A percentile compares a stretch with the other conserved stretches of the same genome.
These are phyloP conservation scores for Bettongia penicillata DNA, from an alignment of 2,113 vertebrate species.

Conservation along the genomic window DNA sequence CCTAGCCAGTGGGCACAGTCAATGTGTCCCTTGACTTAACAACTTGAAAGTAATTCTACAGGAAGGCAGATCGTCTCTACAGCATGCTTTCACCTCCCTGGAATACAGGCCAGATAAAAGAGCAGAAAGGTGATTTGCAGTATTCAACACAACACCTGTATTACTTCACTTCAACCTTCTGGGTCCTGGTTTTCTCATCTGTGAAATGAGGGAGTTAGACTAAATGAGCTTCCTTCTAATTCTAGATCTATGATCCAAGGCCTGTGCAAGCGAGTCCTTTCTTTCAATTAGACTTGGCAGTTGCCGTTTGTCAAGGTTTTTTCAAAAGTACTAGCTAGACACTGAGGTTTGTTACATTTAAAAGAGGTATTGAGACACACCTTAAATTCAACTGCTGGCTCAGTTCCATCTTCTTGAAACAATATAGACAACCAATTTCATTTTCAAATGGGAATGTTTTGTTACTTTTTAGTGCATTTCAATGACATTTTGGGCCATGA, in stretches of 20 bases:
- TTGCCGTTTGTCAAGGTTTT: neutral
- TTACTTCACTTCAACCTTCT: neutral
- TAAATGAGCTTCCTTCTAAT: neutral
- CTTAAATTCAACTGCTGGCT: neutral
- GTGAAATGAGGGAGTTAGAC: neutral
- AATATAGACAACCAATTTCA: neutral
- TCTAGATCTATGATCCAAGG: neutral
- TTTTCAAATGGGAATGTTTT: neutral
- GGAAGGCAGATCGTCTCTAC: neutral
- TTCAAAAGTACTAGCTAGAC: neutral
- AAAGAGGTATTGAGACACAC: neutral
- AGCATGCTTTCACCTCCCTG: neutral
- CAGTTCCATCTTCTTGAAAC: neutral
- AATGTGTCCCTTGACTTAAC: neutral
- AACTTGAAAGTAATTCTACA: neutral
- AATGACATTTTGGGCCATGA: neutral
- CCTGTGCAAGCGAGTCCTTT: neutral
- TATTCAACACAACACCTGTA: neutral
- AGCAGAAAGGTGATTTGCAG: neutral
- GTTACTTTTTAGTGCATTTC: neutral
- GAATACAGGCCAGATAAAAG: neutral
- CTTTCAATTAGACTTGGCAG: neutral
- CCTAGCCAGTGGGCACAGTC: neutral
- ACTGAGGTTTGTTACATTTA: neutral
- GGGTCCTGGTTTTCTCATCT: too few relatives aligned